Evolutionary conservation across 2,113 vertebrate species (phyloP), one percentile per base, ranked within the genome.

Genomic region (Tragulus kanchil): DNA sequence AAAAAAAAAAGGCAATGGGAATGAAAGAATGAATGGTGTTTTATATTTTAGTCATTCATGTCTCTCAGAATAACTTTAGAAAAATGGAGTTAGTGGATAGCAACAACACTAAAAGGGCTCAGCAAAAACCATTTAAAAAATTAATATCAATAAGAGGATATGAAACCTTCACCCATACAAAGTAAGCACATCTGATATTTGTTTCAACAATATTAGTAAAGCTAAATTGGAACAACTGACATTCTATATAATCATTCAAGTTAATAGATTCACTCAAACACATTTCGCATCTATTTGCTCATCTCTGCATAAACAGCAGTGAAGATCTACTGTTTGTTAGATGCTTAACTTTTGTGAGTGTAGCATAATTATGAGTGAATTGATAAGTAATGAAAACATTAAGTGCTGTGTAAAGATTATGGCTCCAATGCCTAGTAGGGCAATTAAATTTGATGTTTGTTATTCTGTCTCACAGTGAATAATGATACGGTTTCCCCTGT

Each of bases 381-480:
- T 98, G 98, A 98, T 98, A 98, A 98, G 97, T 98, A 98, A 98
- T 97, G 97, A 98, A 98, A 98, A 96, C 98, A 98, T 98, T 98
- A 98, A 97, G 96, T 98, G 93, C 97, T 96, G 67, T 96, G 73
- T 97, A 98, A 98, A 98, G 97, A 98, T 98, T 98, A 98, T 89
- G 95, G 96, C 85, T 98, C 89, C 56, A 96, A 93, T 97, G 97
- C 95, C 97, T 93, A 36, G 81, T 96, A 93, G 58, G 77, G 90
- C 98, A 98, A 98, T 98, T 98, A 98, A 98, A 98, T 98, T 95
- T 98, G 95, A 98, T 97, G 98, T 98, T 98, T 98, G 91, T 98
- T 98, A 97, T 95, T 96, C 97, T 97, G 75, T 97, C 97, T 94
- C 92, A 79, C 94, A 97, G 93, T 98, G 97, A 97, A 95, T 97